Percentiles rank a stretch among this genome's conserved stretches.
These are phyloP conservation scores for Lasioglossum baleicum DNA, from an alignment of 1,140 invertebrate species.

Conservation along the genomic window DNA sequence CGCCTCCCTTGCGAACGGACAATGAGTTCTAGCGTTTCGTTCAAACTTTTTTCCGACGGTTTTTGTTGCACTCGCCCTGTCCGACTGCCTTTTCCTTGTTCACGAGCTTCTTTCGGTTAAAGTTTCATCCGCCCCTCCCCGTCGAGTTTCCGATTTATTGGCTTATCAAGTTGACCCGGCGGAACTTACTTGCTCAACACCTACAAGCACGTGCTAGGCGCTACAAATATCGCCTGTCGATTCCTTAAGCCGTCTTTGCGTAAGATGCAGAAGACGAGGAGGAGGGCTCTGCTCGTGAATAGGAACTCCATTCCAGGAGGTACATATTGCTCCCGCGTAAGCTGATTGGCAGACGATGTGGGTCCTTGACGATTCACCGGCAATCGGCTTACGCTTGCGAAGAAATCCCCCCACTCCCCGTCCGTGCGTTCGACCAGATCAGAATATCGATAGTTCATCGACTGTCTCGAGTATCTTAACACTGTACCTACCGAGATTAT, in stretches of 20 bases:
- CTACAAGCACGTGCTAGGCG: conserved; percentile 32
- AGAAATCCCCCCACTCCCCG: conserved; percentile 13
- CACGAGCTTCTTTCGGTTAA: background rate
- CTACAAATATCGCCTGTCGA: conserved; percentile 55
- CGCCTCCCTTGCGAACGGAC: conserved; percentile 24
- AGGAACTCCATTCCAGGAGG: conserved; percentile 5
- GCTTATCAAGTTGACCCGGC: conserved; percentile 49
- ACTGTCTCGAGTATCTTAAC: conserved; percentile 11
- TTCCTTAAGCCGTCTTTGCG: conserved; percentile 57
- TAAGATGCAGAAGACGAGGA: conserved; percentile 23
- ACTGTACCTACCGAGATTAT: background rate
- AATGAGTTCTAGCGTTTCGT: conserved; percentile 27
- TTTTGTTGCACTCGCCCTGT: background rate
- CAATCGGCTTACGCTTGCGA: conserved; percentile 58
- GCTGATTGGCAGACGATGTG: conserved; percentile 62
- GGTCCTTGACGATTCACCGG: conserved; percentile 56
- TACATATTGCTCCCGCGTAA: conserved; percentile 42
- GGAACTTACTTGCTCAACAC: conserved; percentile 42
- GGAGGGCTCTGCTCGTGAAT: conserved; percentile 14
- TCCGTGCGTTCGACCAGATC: conserved; percentile 39
- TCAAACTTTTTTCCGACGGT: conserved; percentile 32
- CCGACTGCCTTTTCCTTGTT: background rate
- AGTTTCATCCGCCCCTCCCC: conserved; percentile 33
- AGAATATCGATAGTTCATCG: conserved; percentile 53
- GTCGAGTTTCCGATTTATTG: conserved; percentile 46